Percentiles rank a stretch among this genome's conserved stretches.
phyloP scores from a whole-genome alignment of 2,888 invertebrate species.

The Mesoligia furuncula region DNA sequence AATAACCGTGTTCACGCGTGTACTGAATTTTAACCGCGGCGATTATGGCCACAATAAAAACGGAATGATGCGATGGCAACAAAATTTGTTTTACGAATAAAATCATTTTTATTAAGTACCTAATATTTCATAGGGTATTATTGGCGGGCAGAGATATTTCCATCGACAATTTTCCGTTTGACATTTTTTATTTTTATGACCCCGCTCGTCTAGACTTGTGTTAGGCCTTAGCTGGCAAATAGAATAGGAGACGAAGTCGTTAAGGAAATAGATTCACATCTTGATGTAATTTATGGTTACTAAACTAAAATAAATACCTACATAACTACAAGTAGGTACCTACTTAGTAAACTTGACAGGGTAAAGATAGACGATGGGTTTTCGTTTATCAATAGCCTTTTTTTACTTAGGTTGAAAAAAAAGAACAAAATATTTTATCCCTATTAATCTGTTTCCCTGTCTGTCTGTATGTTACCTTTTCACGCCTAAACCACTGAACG shows the following conservation, averaged over 20 bases:
- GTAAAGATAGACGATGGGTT: neutral
- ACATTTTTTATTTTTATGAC: conserved; percentile 52
- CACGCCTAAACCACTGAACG: too few species aligned
- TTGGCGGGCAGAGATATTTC: conserved; percentile 42
- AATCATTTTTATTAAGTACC: conserved; percentile 54
- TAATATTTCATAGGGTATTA: conserved; percentile 54
- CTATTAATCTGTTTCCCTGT: too few species aligned
- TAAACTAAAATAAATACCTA: neutral
- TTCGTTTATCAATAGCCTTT: neutral
- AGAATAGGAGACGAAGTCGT: conserved; percentile 36
- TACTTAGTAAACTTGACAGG: neutral
- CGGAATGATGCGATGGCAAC: conserved; percentile 43
- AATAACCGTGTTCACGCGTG: conserved; percentile 51
- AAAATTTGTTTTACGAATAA: conserved; percentile 52
- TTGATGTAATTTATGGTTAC: conserved; percentile 37
- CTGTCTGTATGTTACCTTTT: too few species aligned
- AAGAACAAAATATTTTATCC: neutral
- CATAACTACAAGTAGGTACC: neutral
- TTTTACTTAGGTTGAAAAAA: neutral
- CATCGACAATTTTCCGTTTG: conserved; percentile 36
- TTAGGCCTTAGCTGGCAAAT: conserved; percentile 42
- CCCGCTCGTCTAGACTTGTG: conserved; percentile 48
- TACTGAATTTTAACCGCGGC: conserved; percentile 51
- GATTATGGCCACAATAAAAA: conserved; percentile 58
- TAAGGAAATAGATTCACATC: conserved; percentile 45